Evolutionary conservation across 2,113 vertebrate genomes (phyloP).

Genomic region (Pelmatolapia mariae): DNA sequence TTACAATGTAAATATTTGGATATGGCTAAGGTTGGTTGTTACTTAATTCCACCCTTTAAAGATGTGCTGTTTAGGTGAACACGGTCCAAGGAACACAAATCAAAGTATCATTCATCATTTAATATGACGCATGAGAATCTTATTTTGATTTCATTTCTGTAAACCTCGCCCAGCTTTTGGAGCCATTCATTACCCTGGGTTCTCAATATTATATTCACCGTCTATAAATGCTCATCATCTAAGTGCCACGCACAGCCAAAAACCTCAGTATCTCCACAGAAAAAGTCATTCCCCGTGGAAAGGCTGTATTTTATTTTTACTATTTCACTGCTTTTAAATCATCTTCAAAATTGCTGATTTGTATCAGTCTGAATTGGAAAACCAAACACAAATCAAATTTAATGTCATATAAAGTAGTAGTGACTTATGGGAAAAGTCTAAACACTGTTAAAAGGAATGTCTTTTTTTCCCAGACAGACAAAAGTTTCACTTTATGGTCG

Average conservation of each 20-base stretch:
- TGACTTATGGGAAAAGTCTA: slow-evolving; percentile 4
- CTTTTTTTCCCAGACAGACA: not conserved
- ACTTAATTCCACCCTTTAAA: slow-evolving; percentile 55
- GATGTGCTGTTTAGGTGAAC: slow-evolving; percentile 56
- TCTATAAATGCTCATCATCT: slow-evolving; percentile 29
- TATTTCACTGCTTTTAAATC: not conserved
- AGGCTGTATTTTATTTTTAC: not conserved
- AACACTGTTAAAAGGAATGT: not conserved
- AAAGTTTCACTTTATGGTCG: not conserved
- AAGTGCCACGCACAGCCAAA: not conserved
- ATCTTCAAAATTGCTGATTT: slow-evolving; percentile 7
- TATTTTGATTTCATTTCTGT: slow-evolving; percentile 30
- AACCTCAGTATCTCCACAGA: not conserved
- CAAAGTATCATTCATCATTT: slow-evolving; percentile 29
- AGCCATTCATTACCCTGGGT: not conserved
- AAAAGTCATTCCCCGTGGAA: not conserved
- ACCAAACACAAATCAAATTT: slow-evolving; percentile 22
- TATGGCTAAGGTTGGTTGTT: slow-evolving; percentile 35
- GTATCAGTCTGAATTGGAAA: slow-evolving; percentile 8
- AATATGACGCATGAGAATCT: slow-evolving; percentile 26
- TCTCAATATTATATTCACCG: slow-evolving; percentile 1
- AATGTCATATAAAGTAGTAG: slow-evolving; percentile 11
- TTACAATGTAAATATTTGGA: slow-evolving; percentile 73
- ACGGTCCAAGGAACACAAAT: slow-evolving; percentile 35
- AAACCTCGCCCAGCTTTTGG: not conserved